phyloP scores from a whole-genome alignment of 2,888 invertebrate species.

The Callosobruchus maculatus region DNA sequence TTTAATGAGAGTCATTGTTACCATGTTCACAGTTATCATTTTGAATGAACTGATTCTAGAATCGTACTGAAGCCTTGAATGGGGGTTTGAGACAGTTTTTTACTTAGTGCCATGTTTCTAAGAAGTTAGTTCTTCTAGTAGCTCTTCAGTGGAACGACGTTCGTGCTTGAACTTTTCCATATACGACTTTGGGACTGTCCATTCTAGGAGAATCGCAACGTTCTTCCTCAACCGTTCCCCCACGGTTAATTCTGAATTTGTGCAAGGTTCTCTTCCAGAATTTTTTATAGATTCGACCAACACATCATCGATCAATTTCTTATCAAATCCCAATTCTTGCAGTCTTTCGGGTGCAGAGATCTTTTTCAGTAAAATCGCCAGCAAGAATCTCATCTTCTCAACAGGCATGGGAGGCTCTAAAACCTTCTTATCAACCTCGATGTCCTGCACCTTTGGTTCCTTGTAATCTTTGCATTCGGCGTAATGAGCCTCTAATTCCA shows the following conservation, averaged over 20 bases:
- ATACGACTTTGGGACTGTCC: constrained; percentile 75
- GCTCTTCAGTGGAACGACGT: constrained; percentile 72
- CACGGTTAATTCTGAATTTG: constrained; percentile 55
- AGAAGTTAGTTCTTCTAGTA: constrained; percentile 70
- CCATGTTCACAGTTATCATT: no score
- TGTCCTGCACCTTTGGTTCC: constrained; percentile 17
- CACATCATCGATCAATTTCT: constrained; percentile 75
- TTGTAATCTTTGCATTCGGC: constrained; percentile 47
- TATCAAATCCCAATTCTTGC: constrained; percentile 70
- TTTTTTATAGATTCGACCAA: constrained; percentile 72
- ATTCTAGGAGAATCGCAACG: constrained; percentile 72
- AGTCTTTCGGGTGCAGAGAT: constrained; percentile 78
- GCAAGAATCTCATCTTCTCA: constrained; percentile 72
- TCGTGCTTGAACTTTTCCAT: constrained; percentile 73
- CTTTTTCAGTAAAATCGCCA: constrained; percentile 77
- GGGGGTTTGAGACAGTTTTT: no score
- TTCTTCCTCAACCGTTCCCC: constrained; percentile 68
- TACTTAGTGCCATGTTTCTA: constrained; percentile 21
- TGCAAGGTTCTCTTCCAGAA: constrained; percentile 67
- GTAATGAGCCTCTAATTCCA: constrained; percentile 64
- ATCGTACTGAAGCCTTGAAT: no score
- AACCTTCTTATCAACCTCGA: constrained; percentile 33
- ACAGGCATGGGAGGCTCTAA: constrained; percentile 59
- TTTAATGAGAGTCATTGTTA: no score
- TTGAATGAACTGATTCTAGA: no score